Percentiles rank a stretch among this genome's conserved stretches.
phyloP scores from a whole-genome alignment of 2,888 invertebrate genomes.

The Drosophila paracracens region DNA sequence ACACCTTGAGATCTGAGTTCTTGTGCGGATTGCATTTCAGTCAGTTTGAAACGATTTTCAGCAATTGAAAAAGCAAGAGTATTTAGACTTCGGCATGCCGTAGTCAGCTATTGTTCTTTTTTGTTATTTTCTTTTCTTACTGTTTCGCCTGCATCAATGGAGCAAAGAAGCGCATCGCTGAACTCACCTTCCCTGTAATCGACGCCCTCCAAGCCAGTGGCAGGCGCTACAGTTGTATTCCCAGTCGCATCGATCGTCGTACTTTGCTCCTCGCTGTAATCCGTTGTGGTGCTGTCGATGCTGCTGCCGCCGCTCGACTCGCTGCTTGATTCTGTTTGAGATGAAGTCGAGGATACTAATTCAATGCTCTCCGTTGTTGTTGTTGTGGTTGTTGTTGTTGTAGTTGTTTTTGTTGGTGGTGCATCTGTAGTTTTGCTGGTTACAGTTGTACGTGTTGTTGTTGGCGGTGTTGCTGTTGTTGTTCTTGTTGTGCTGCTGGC shows the following conservation, averaged over 20 bases:
- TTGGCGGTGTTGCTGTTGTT: slow-evolving; percentile 20
- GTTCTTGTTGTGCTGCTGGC: slow-evolving; percentile 19
- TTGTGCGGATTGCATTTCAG: not conserved
- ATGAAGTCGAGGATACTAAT: slow-evolving; percentile 62
- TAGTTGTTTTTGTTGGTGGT: slow-evolving; percentile 27
- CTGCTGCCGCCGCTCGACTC: slow-evolving; percentile 38
- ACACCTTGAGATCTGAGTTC: no score
- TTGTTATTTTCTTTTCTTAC: slow-evolving; percentile 1
- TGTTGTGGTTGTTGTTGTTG: slow-evolving; percentile 26
- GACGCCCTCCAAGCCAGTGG: slow-evolving; percentile 83
- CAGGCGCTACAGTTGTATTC: slow-evolving; percentile 74
- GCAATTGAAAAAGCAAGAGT: not conserved
- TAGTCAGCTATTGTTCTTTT: not conserved
- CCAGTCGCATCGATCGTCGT: slow-evolving; percentile 65
- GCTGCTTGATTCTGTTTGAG: slow-evolving; percentile 44
- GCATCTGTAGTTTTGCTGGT: slow-evolving; percentile 62
- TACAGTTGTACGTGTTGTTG: slow-evolving; percentile 38
- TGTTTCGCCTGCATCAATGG: slow-evolving; percentile 37
- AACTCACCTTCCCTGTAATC: slow-evolving; percentile 84
- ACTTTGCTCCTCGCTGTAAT: slow-evolving; percentile 59
- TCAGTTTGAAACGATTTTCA: no score
- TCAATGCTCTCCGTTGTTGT: slow-evolving; percentile 45
- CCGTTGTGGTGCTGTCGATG: slow-evolving; percentile 53
- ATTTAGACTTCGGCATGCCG: not conserved
- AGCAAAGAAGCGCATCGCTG: slow-evolving; percentile 15